Evolutionary conservation across 2,113 vertebrate species (phyloP).

Genomic region (Rhinoderma darwinii): DNA sequence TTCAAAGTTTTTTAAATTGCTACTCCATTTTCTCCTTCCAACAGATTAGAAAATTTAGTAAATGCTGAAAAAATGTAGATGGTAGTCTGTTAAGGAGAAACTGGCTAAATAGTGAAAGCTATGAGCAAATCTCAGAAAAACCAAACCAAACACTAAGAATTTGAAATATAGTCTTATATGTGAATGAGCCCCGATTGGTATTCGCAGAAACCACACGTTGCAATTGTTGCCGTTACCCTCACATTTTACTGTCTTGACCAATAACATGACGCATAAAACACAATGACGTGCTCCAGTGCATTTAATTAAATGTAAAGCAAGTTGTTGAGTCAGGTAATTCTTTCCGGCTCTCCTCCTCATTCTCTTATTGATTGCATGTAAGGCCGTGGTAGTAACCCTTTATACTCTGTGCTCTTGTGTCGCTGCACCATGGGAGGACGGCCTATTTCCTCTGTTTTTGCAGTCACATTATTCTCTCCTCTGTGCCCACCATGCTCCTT

Average conservation of each 20-base stretch:
- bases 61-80: no score
- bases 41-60: no score
- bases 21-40: no score
- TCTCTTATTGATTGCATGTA: conserved; percentile 1
- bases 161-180: no score
- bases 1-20: no score
- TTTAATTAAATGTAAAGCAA: conserved; percentile 39
- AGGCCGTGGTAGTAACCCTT: conserved; percentile 1
- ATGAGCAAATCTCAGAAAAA: no score
- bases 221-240: neutral
- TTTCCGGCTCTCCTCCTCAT: neutral
- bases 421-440: neutral
- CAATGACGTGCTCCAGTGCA: neutral
- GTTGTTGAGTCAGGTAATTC: conserved; percentile 5
- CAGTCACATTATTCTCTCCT: neutral
- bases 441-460: neutral
- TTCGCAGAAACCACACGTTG: neutral
- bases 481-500: neutral
- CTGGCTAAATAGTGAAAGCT: no score
- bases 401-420: neutral
- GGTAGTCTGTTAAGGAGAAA: no score
- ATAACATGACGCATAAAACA: conserved; percentile 6
- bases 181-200: no score
- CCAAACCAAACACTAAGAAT: no score
- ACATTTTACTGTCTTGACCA: neutral